Evolutionary conservation across 2,888 invertebrate species (phyloP).

Genomic region (Itoplectis maculator): DNA sequence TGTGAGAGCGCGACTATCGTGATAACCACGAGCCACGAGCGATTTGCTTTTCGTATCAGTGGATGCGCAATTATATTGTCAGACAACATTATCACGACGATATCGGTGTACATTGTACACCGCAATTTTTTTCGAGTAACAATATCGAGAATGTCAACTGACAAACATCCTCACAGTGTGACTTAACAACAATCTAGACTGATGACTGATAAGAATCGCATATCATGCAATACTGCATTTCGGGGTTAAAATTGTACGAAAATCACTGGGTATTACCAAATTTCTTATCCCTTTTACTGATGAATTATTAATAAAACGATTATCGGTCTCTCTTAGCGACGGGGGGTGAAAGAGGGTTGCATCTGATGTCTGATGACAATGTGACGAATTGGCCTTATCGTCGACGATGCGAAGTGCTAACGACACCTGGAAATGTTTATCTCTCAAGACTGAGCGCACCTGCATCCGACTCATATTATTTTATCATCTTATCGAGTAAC

Average conservation of each 20-base stretch:
- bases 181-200: neutral
- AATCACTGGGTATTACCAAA: neutral
- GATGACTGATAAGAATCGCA: neutral
- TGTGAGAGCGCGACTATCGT: neutral
- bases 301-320: neutral
- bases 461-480: neutral
- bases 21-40: neutral
- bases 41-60: neutral
- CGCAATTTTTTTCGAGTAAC: neutral
- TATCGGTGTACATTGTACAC: neutral
- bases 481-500: neutral
- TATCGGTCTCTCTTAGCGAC: neutral
- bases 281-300: neutral
- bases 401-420: neutral
- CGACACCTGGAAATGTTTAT: neutral
- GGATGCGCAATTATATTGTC: neutral
- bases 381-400: neutral
- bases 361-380: neutral
- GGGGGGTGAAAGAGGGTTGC: neutral
- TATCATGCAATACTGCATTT: neutral
- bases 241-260: neutral
- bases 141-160: neutral
- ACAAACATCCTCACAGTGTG: neutral
- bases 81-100: neutral
- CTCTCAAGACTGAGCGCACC: constrained; percentile 8